These are phyloP conservation scores for Biston stratarius DNA, from an alignment of 2,888 invertebrate species.

Conservation along the genomic window DNA sequence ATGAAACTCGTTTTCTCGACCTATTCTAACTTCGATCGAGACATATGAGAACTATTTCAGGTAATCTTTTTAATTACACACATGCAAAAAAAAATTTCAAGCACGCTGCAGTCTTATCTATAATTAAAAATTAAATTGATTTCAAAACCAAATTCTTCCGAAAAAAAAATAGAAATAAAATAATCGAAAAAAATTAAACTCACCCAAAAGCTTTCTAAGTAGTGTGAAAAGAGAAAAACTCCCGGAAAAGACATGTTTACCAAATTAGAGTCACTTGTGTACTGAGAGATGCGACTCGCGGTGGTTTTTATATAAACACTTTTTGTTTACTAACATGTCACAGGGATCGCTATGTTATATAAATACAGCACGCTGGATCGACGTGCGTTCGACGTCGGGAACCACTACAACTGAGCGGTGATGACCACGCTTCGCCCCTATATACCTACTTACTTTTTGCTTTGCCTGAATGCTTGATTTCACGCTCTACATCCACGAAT, in stretches of 20 bases:
- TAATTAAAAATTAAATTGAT: too few species aligned
- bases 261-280: slow-evolving; percentile 67
- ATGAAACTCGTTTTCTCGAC: slow-evolving; percentile 21
- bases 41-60: slow-evolving; percentile 14
- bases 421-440: slow-evolving; percentile 72
- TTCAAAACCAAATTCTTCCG: too few species aligned
- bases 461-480: slow-evolving; percentile 79
- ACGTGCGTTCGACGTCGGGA: slow-evolving; percentile 41
- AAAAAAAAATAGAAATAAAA: too few species aligned
- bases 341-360: slow-evolving; percentile 57
- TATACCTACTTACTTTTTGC: slow-evolving; percentile 78
- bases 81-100: slow-evolving; percentile 6
- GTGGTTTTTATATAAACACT: slow-evolving; percentile 78
- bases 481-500: slow-evolving; percentile 83
- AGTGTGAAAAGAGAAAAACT: slow-evolving; percentile 77
- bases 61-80: slow-evolving; percentile 5
- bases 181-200: slow-evolving; percentile 53
- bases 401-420: slow-evolving; percentile 67
- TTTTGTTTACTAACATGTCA: slow-evolving; percentile 84
- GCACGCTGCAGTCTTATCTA: too few species aligned
- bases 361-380: slow-evolving; percentile 47
- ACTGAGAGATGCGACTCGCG: slow-evolving; percentile 68
- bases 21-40: slow-evolving; percentile 7
- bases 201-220: slow-evolving; percentile 83
- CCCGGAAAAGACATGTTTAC: slow-evolving; percentile 79